Conservation (phyloP, 1,140 invertebrate genomes). For the Saccostrea glomerata region DNA sequence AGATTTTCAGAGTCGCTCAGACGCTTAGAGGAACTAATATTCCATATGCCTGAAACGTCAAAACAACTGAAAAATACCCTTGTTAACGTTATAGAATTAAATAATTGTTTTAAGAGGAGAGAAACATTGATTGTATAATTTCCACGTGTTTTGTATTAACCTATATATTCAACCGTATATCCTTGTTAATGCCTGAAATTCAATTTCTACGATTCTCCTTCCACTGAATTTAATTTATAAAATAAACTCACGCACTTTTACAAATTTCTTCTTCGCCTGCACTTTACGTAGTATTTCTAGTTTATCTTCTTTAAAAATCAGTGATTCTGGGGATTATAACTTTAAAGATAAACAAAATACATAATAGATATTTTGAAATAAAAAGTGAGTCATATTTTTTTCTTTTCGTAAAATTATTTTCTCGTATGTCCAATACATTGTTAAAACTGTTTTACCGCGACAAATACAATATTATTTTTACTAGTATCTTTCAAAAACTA, state of each 20-base stretch:
- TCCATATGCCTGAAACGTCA: slow-evolving; percentile 9
- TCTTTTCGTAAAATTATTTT: no score
- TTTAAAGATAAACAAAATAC: no score
- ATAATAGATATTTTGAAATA: no score
- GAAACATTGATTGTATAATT: slow-evolving; percentile 4
- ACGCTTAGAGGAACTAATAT: neutral
- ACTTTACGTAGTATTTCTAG: no score
- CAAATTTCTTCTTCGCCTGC: neutral
- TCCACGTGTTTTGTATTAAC: slow-evolving; percentile 16
- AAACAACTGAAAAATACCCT: neutral
- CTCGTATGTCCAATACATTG: no score
- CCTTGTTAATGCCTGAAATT: neutral
- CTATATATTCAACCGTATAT: slow-evolving; percentile 22
- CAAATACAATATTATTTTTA: no score
- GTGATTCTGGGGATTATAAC: no score
- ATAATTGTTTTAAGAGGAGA: slow-evolving; percentile 14
- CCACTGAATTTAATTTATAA: neutral
- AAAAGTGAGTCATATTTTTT: no score
- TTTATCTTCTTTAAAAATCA: no score
- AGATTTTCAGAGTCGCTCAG: neutral
- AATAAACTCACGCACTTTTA: neutral
- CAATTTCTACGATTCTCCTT: neutral
- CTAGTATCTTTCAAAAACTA: no score
- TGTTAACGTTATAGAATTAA: neutral
- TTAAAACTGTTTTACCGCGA: no score